Percentiles rank a stretch among this genome's conserved stretches.
Evolutionary conservation across 2,888 invertebrate species (phyloP).

Genomic region (Coleophora deauratella): DNA sequence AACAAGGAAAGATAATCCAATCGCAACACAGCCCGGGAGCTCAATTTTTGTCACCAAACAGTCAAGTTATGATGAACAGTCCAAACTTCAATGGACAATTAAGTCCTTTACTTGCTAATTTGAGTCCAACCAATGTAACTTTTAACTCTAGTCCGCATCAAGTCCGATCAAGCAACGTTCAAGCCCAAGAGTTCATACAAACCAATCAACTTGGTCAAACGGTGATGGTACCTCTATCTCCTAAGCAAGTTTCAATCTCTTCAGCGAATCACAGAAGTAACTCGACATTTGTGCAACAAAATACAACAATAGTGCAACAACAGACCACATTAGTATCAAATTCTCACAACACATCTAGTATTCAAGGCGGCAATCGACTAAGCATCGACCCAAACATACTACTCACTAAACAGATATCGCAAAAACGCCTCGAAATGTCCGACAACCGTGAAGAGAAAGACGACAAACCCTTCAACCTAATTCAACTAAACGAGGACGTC

Average conservation of each 20-base stretch:
- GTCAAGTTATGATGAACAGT: constrained; percentile 84
- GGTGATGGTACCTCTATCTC: constrained; percentile 80
- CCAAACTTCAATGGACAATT: constrained; percentile 82
- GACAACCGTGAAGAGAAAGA: constrained; percentile 26
- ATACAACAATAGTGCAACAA: constrained; percentile 88
- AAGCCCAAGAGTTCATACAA: constrained; percentile 81
- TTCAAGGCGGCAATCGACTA: constrained; percentile 51
- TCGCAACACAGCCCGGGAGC: constrained; percentile 79
- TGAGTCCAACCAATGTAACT: constrained; percentile 80
- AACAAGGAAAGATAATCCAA: constrained; percentile 80
- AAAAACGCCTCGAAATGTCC: constrained; percentile 31
- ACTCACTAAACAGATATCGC: constrained; percentile 45
- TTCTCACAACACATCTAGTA: constrained; percentile 61
- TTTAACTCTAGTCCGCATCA: constrained; percentile 73
- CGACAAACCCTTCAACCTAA: constrained; percentile 12
- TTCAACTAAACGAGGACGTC: constrained; percentile 17
- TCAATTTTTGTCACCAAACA: constrained; percentile 83
- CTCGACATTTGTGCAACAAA: constrained; percentile 87
- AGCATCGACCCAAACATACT: constrained; percentile 76
- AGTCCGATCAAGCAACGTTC: constrained; percentile 68
- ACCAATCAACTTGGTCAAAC: constrained; percentile 81
- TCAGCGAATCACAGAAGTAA: constrained; percentile 74
- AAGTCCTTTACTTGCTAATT: constrained; percentile 84
- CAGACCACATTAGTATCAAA: constrained; percentile 85
- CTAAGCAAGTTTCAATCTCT: constrained; percentile 72